These are phyloP conservation scores for Vulpes lagopus DNA, from an alignment of 2,113 vertebrate genomes.

Conservation along the genomic window DNA sequence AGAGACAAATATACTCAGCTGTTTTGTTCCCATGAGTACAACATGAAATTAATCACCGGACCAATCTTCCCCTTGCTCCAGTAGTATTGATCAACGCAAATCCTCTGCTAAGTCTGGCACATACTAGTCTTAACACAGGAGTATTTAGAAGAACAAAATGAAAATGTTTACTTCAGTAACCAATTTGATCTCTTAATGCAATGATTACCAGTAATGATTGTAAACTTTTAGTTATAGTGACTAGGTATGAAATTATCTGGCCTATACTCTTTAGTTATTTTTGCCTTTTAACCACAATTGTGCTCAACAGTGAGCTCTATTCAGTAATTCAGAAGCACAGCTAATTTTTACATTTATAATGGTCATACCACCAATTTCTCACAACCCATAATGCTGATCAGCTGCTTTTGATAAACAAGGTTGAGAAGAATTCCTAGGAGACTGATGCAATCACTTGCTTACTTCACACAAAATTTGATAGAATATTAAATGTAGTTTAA, in stretches of 20 bases:
- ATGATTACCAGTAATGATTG: constrained; percentile 43
- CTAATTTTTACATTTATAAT: not conserved
- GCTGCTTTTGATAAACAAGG: not conserved
- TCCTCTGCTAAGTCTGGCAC: constrained; percentile 78
- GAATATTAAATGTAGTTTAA: not conserved
- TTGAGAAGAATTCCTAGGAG: not conserved
- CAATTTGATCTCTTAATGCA: constrained; percentile 68
- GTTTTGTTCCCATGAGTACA: constrained; percentile 81
- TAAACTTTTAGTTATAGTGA: constrained; percentile 24
- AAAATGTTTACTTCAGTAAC: constrained; percentile 79
- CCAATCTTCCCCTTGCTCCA: constrained; percentile 76
- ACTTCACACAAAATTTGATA: not conserved
- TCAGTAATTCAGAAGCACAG: not conserved
- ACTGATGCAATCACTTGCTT: not conserved
- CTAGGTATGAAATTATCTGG: constrained; percentile 47
- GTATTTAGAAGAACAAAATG: constrained; percentile 78
- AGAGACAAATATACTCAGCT: constrained; percentile 86
- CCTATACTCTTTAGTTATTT: constrained; percentile 22
- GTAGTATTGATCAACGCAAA: constrained; percentile 83
- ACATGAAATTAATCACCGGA: constrained; percentile 86
- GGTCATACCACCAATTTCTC: not conserved
- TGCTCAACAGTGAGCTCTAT: not conserved
- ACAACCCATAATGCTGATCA: not conserved
- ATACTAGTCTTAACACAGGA: constrained; percentile 35
- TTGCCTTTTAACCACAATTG: constrained; percentile 6